Percentiles rank a stretch among this genome's conserved stretches.
Conservation (phyloP, 2,113 vertebrate genomes). For the Macroglossus sobrinus region DNA sequence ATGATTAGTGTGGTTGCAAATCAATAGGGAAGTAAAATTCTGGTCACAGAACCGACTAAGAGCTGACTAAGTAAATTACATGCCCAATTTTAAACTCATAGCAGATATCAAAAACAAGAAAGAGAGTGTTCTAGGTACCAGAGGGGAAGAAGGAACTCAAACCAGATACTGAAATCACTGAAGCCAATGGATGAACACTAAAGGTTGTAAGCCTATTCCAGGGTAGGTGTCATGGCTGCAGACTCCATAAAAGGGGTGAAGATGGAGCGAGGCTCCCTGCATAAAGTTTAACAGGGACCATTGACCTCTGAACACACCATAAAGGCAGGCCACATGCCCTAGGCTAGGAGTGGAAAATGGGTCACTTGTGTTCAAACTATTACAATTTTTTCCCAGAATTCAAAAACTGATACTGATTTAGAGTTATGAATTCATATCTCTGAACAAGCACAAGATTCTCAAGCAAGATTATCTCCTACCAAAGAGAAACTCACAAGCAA, state of each 20-base stretch:
- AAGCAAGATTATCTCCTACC: background rate
- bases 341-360: background rate
- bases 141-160: background rate
- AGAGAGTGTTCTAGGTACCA: background rate
- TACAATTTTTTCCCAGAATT: background rate
- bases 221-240: background rate
- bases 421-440: background rate
- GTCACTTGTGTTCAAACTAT: background rate
- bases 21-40: background rate
- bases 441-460: background rate
- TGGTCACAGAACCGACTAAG: background rate
- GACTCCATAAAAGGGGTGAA: background rate
- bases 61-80: background rate
- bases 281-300: too few species aligned
- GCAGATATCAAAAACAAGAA: background rate
- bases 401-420: background rate
- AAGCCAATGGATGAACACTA: background rate
- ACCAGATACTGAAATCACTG: background rate
- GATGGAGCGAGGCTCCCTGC: background rate
- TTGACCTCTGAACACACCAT: background rate
- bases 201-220: accelerated
- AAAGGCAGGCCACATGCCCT: background rate
- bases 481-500: background rate
- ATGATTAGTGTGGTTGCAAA: background rate
- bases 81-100: background rate